phyloP scores from a whole-genome alignment of 2,888 invertebrate species.

The Oscheius sp. region DNA sequence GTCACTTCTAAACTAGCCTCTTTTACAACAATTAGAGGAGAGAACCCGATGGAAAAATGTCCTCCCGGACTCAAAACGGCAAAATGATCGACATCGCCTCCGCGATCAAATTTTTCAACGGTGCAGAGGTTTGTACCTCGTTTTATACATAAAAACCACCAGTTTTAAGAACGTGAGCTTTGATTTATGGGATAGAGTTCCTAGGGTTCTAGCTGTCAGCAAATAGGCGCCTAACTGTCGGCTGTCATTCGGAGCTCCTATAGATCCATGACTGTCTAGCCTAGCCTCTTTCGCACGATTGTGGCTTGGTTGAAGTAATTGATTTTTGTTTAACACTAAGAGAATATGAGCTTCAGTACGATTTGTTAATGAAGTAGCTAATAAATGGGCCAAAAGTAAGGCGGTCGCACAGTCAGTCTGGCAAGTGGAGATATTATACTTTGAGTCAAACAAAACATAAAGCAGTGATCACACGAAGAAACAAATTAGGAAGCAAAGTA shows the following conservation, averaged over 20 bases:
- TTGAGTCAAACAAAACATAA: no score
- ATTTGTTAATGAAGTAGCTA: no score
- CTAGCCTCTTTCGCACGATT: no score
- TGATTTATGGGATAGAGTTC: slow-evolving; percentile 1
- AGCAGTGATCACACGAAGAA: no score
- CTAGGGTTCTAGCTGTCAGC: neutral
- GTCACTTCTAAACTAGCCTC: neutral
- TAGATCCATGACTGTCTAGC: no score
- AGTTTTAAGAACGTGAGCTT: neutral
- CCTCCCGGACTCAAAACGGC: slow-evolving; percentile 25
- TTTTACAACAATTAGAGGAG: neutral
- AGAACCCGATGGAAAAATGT: neutral
- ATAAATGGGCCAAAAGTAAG: no score
- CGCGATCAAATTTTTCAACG: slow-evolving; percentile 32
- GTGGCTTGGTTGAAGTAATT: no score
- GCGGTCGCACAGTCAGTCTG: no score
- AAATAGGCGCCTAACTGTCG: slow-evolving; percentile 14
- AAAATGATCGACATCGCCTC: slow-evolving; percentile 31
- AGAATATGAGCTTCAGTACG: no score
- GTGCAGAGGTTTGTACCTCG: slow-evolving; percentile 17
- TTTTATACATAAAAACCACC: neutral
- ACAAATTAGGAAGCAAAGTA: no score
- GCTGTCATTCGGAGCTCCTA: slow-evolving; percentile 16
- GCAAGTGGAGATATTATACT: no score
- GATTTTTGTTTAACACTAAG: no score